Evolutionary conservation across 2,888 invertebrate species (phyloP), one percentile per base, ranked within the genome.

Genomic region (Lymantria monacha): DNA sequence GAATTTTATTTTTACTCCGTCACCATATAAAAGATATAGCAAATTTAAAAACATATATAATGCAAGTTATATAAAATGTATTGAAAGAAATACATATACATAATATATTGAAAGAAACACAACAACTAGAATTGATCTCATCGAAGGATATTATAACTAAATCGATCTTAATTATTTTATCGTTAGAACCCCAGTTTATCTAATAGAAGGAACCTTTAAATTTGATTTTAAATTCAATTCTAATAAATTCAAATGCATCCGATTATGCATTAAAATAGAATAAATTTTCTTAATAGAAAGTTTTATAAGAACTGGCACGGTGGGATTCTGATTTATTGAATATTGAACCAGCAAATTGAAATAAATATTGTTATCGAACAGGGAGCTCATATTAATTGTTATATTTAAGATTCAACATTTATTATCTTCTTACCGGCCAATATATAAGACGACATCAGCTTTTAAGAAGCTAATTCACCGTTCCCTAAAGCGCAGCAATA

Each of bases 401-500:
- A 31, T 41, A 53, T 60, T 45, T 53, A 40, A 59, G 13, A 56
- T 51, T 52, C 44, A 46, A 55, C 38, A 56, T 62, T 54, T 56
- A 53, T 60, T 53, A 54, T 50, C 45, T 49, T 57, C 55, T 59
- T 53, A 57, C 42, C 3, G 12, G 57, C 51, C 59, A 63, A 69
- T 74, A 63, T 72, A 70, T 74, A 67, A 70, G 54, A 70, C 45
- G 72, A 74, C 68, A 71, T 69, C 65, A 61, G 63, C 81, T 82
- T 79, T 80, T 68, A 68, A 71, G 67, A 81, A 75, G 79, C 70
- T 74, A 78, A 81, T 84, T 83, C 79, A 79, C 62, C 76, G 57
- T 66, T 11, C 65, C 75, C 71, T 74, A 66, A 69, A 53, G 53
- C 42, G 43, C 33, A 55, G 71, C 68, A 73, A 81, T 87, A 87